Conservation (phyloP, 2,113 vertebrate species). For the Brachypodius melanocephalos region DNA sequence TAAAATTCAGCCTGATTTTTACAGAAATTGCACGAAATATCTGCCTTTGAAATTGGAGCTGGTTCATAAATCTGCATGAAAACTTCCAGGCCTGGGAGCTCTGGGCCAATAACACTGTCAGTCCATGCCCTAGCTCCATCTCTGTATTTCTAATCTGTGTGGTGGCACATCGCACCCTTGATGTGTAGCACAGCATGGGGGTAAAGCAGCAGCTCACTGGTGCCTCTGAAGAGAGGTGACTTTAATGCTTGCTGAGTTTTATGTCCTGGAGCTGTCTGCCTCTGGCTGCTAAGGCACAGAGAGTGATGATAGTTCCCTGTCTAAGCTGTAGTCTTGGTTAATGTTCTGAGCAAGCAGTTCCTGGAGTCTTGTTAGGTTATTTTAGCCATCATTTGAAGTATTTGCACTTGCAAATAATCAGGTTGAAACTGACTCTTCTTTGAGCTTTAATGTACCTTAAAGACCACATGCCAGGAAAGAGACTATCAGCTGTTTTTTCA, state of each 20-base stretch:
- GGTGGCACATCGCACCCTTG: background rate
- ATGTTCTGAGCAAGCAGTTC: background rate
- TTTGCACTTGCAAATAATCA: background rate
- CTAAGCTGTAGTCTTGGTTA: background rate
- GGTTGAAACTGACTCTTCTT: background rate
- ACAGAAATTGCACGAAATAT: background rate
- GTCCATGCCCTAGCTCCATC: rapidly evolving
- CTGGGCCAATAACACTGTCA: background rate
- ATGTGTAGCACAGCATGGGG: background rate
- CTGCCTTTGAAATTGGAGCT: background rate
- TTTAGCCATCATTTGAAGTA: background rate
- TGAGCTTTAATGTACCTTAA: background rate
- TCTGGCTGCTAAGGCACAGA: background rate
- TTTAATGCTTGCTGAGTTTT: background rate
- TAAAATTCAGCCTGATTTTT: background rate
- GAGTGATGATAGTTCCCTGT: background rate
- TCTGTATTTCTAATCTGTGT: background rate
- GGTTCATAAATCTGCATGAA: background rate
- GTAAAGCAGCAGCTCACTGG: background rate
- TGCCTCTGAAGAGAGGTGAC: background rate
- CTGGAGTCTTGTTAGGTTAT: background rate
- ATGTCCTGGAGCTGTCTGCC: background rate
- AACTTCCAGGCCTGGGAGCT: background rate
- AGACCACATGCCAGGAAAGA: background rate
- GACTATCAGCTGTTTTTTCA: background rate